Base-by-base conservation (phyloP, 53 echinoderm and acorn worm species). In the Zoroaster sp. region DNA sequence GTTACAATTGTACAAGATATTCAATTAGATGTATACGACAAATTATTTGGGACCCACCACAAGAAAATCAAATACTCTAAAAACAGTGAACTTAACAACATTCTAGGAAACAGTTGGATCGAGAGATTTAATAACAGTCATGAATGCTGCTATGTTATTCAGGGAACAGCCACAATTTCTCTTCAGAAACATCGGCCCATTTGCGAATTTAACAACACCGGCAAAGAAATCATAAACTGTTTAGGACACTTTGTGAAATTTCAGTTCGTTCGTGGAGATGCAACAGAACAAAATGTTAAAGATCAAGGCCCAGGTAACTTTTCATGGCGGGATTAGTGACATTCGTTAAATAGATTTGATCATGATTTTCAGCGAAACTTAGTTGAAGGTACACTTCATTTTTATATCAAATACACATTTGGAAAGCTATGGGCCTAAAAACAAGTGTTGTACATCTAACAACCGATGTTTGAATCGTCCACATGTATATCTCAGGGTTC, bases 211-310 rank as follows among this genome's bases (percentile, higher is more conserved):
- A 51, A 36, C 30, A 31, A 30, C 4, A 54, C 49, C 53, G 79
- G 79, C 28, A 52, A 78, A 32, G 79, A 78, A 78, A 13, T 78
- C 33, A 78, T 78, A 14, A 35, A 54, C 35, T 31, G 53, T 76
- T 20, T n/a, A 43, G 40, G 40, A 3, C 30, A 42, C 46, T 78
- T 78, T 53, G 51, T 78, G 5, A 78, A 78, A 78, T 78, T 78
- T 78, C 53, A 54, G 49, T 78, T 52, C 30, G 78, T 49, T 3
- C 30, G 78, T 51, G 78, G 78, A 51, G 78, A 78, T 78, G 32
- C 78, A 78, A 78, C 51, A 51, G 78, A 78, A 51, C 52, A 52
- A 52, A 52, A 4, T 52, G 52, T 52, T 15, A 51, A 78, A 51
- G 78, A 78, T 78, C 53, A 51, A 49, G n/a, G 53, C 31, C 21